phyloP scores from a whole-genome alignment of 2,888 invertebrate species.

The Rambutsinella grinnellia region DNA sequence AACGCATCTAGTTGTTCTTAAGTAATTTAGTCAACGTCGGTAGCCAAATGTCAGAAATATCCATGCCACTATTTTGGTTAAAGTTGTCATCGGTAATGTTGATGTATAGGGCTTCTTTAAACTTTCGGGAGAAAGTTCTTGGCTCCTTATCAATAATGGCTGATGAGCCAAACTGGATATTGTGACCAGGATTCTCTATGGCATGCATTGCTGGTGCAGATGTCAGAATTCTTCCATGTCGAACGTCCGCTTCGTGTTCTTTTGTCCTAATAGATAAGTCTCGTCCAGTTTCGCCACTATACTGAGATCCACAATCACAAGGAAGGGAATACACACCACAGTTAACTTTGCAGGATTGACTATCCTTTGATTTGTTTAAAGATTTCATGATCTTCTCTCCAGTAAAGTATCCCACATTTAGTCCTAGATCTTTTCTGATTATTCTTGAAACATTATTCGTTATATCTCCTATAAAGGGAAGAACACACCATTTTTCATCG shows the following conservation, averaged over 20 bases:
- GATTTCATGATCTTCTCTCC: neutral
- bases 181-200: conserved; percentile 1
- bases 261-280: neutral
- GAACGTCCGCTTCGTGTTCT: conserved; percentile 6
- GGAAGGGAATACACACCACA: neutral
- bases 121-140: neutral
- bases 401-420: conserved; percentile 15
- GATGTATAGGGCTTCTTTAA: conserved; percentile 12
- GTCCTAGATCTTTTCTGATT: neutral
- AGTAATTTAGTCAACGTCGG: too few species aligned
- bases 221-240: neutral
- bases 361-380: conserved; percentile 7
- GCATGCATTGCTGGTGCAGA: neutral
- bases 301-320: neutral
- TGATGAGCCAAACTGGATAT: neutral
- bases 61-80: too few species aligned
- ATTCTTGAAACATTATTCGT: neutral
- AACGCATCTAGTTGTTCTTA: too few species aligned
- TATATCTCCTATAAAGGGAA: conserved; percentile 11
- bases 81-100: neutral
- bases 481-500: neutral
- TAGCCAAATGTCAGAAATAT: too few species aligned
- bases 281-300: conserved; percentile 1
- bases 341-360: neutral
- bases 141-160: neutral